Evolutionary conservation across 2,797 vertebrate species (phyloP), one percentile per base, ranked within the genome.

Genomic region (Peromyscus melanophrys): DNA sequence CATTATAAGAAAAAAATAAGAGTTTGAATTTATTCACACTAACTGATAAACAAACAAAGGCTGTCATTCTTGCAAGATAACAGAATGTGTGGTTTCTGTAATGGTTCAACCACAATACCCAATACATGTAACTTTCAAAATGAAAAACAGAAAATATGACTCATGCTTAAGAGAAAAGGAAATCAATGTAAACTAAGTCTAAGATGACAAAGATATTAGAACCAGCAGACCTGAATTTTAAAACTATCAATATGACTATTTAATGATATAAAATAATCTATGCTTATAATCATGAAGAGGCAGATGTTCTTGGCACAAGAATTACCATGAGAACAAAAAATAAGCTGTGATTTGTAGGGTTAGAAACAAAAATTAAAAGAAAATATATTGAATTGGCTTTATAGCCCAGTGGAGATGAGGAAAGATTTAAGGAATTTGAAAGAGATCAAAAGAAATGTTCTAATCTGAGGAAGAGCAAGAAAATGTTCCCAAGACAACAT

Each of bases 131-230:
- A 37, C 31, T 40, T 43, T 71, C 27, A 75, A 91, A 89, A 81
- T 89, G 88, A 92, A 78, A 89, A 85, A 27, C 21, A 84, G 25
- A 89, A 90, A 89, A 69, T 52, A 52, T 75, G 69, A 69, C 31
- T 57, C 43, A 85, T 49, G 37, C 29, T 81, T 80, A 93, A 88
- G 25, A 89, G 82, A 82, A 94, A 95, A 75, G 14, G 21, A 90
- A 88, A 95, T 93, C 76, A 93, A 94, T 63, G 29, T 46, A 85
- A 95, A 80, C 27, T 76, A 88, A 89, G 90, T 91, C 55, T 84
- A 57, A 25, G 77, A 88, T 88, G 86, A 88, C 34, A 59, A 75
- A 83, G 34, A 31, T 90, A 90, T 90, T 90, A 59, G n/a, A 95
- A 81, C 9, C 23, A 90, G 10, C 78, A 89, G 55, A 80, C 6